Evolutionary conservation across 2,797 vertebrate species (phyloP), one percentile per base, ranked within the genome.

Genomic region (Gallinago nigripennis): DNA sequence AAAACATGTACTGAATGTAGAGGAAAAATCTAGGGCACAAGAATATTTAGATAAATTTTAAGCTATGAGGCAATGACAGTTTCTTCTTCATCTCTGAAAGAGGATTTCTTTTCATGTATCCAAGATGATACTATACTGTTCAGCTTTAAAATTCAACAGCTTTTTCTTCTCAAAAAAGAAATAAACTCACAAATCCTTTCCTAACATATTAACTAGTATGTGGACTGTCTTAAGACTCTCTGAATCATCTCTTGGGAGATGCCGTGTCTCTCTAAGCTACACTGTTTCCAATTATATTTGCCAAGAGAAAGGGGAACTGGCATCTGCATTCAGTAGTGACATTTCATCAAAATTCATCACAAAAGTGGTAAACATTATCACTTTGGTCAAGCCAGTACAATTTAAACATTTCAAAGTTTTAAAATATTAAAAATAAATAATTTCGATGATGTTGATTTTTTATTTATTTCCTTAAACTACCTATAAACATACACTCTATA

Each of bases 1-100:
- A 76, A 91, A 94, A 56, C 5, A 17, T 15, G 18, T 75, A 78
- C 50, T 76, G 16, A 31, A 28, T 75, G 19, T 66, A 88, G 71
- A 90, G 58, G 66, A 63, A 91, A 89, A 96, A 95, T 82, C 89
- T 97, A 94, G 95, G 94, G 20, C 93, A 95, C 50, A 85, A 75
- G 77, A 94, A 91, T 94, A 82, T 83, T 92, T 58, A 91, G 46
- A 90, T 68, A 76, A 91, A 84, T 46, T 88, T 88, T 75, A 72
- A 93, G 41, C 33, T 86, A 76, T 3, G 5, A 82, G 58, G 73
- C 56, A 94, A 53, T 94, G 92, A 95, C 92, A 95, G 82, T 77
- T 86, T 82, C 58, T 84, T 88, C 83, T 84, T 85, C 61, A 77
- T 80, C 37, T 86, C 17, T 14, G 43, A 86, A 63, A 93, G 18